Conservation (phyloP, 2,888 invertebrate species). For the Dyspetes luteomarginatus region DNA sequence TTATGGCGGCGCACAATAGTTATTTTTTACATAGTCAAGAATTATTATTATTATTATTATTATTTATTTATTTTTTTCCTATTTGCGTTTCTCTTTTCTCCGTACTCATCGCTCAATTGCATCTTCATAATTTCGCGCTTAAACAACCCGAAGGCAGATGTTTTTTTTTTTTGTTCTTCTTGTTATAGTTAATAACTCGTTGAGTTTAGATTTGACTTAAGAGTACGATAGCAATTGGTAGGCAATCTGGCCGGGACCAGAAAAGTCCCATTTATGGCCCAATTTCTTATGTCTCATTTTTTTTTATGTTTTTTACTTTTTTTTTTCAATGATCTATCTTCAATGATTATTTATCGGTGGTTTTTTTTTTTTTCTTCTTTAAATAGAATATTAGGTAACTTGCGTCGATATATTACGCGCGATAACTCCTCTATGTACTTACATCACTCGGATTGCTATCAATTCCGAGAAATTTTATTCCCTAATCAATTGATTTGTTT, state of each 20-base stretch:
- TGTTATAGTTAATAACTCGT: slow-evolving; percentile 46
- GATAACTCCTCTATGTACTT: slow-evolving; percentile 59
- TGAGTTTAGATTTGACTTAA: slow-evolving; percentile 46
- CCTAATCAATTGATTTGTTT: slow-evolving; percentile 51
- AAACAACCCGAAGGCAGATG: slow-evolving; percentile 43
- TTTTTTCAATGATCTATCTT: slow-evolving; percentile 45
- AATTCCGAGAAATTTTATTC: slow-evolving; percentile 44
- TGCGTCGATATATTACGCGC: slow-evolving; percentile 63
- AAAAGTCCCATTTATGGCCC: slow-evolving; percentile 50
- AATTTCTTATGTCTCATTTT: slow-evolving; percentile 37
- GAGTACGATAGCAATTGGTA: slow-evolving; percentile 48
- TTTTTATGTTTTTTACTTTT: slow-evolving; percentile 33
- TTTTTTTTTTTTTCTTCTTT: slow-evolving; percentile 45
- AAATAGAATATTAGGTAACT: slow-evolving; percentile 64
- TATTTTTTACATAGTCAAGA: slow-evolving; percentile 32
- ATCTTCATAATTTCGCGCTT: slow-evolving; percentile 25
- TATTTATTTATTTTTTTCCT: not conserved
- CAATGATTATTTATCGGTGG: slow-evolving; percentile 61
- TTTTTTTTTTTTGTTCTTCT: slow-evolving; percentile 15
- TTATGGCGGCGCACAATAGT: slow-evolving; percentile 21
- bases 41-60: not conserved
- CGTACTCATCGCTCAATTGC: slow-evolving; percentile 7
- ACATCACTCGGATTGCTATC: slow-evolving; percentile 39
- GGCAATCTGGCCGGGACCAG: slow-evolving; percentile 39
- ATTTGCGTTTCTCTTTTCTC: slow-evolving; percentile 1